Conservation (phyloP, 2,113 vertebrate species). For the Syngnathus scovelli region DNA sequence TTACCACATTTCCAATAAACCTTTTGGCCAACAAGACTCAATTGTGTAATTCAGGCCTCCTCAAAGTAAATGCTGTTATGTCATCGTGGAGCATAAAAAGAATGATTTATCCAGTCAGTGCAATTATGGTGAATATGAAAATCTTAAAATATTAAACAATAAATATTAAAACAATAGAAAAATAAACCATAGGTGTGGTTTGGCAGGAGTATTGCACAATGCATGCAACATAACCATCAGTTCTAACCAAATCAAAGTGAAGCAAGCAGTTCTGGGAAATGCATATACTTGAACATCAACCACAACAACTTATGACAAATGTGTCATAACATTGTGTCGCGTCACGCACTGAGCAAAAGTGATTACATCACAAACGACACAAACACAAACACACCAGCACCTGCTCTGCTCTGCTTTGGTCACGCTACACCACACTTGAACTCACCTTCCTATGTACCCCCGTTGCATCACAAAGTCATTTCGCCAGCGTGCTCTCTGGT, state of each 20-base stretch:
- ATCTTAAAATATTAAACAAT: not conserved
- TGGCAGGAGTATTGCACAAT: not conserved
- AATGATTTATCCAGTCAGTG: not conserved
- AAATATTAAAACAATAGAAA: not conserved
- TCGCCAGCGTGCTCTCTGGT: constrained; percentile 5
- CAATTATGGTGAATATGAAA: not conserved
- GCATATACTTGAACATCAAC: not conserved
- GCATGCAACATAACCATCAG: not conserved
- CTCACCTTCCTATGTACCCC: constrained; percentile 20
- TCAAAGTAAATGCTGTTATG: constrained; percentile 5
- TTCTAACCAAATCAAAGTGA: not conserved
- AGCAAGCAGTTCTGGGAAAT: not conserved
- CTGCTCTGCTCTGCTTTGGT: constrained; percentile 3
- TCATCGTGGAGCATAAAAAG: not conserved
- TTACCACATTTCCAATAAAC: not conserved
- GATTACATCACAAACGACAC: constrained; percentile 29
- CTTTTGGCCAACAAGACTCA: not conserved
- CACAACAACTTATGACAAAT: not conserved
- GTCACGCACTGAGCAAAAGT: not conserved
- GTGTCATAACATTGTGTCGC: constrained; percentile 1
- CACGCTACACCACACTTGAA: constrained; percentile 8
- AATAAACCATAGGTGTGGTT: not conserved
- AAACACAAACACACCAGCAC: constrained; percentile 27
- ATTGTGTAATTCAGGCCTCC: constrained; percentile 2
- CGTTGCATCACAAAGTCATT: constrained; percentile 17